A percentile compares a stretch with the other conserved stretches of the same genome.
Evolutionary conservation across 2,113 vertebrate species (phyloP).

Genomic region (Oenanthe oenanthe): DNA sequence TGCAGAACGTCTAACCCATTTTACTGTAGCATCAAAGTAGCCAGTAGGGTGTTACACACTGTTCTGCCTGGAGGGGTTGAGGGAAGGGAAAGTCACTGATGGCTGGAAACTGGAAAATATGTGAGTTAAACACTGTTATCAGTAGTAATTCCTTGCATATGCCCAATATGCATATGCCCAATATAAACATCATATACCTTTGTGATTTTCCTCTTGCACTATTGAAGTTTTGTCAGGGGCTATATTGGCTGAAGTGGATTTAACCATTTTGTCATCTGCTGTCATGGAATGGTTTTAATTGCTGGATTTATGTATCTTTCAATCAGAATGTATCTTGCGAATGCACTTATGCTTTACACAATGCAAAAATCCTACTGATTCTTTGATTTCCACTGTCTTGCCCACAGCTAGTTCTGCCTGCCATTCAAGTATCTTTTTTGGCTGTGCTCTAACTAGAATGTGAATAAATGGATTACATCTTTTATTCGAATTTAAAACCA

Average conservation of each 20-base stretch:
- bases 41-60: background rate
- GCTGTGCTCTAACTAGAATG: background rate
- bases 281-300: background rate
- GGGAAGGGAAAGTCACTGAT: background rate
- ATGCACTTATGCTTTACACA: background rate
- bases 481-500: background rate
- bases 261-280: background rate
- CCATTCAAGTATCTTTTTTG: background rate
- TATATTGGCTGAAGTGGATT: background rate
- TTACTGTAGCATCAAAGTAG: background rate
- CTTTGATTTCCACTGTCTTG: background rate
- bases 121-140: background rate
- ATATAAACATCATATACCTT: background rate
- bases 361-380: background rate
- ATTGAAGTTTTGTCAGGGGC: background rate
- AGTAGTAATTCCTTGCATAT: background rate
- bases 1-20: background rate
- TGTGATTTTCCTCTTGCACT: background rate
- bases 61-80: fast-evolving
- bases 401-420: background rate
- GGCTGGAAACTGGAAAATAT: background rate
- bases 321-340: background rate
- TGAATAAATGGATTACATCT: background rate
- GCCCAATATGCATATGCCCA: fast-evolving
- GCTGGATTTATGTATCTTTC: background rate